Evolutionary conservation across 2,888 invertebrate species (phyloP), one percentile per base, ranked within the genome.

Genomic region (Anthophora plumipes): DNA sequence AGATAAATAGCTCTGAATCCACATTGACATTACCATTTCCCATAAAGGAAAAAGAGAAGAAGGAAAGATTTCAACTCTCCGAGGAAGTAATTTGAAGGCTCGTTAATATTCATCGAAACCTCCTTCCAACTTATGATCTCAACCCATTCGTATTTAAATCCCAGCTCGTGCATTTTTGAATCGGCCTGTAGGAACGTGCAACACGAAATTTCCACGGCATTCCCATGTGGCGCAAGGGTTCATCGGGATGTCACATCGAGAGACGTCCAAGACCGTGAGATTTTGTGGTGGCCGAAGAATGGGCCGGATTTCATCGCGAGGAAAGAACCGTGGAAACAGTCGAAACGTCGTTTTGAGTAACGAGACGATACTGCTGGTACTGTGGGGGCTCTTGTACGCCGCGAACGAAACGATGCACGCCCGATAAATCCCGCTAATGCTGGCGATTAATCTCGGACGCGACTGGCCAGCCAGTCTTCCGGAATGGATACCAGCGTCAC

Each of bases 401-500:
- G 76, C 78, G 68, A 80, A 82, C 78, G 66, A 61, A 81, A 75
- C 85, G 89, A 88, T 89, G 89, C 88, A 87, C 87, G 88, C 87
- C 85, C 89, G 89, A 91, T 91, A 91, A 91, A 91, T 90, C 89
- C 85, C 84, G 73, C 88, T 91, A 90, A 90, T 90, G 89, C 75
- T 70, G 79, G 81, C 89, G 89, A 91, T 91, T 91, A 91, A 91
- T 91, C 90, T 90, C 87, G 84, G 85, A 88, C 75, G 87, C 81
- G 83, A 85, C 83, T 80, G 80, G 76, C 77, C 78, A 77, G 85
- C 87, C 89, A 66, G 68, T 55, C 81, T 91, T 91, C 91, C 90
- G 91, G 89, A 90, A 91, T 89, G 91, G 88, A 91, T 91, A 91
- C 85, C 85, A 78, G 69, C 85, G 89, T 91, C 91, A 91, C 90